Evolutionary conservation across 1,140 invertebrate genomes (phyloP).

Genomic region (Stenopsyche tienmushanensis): DNA sequence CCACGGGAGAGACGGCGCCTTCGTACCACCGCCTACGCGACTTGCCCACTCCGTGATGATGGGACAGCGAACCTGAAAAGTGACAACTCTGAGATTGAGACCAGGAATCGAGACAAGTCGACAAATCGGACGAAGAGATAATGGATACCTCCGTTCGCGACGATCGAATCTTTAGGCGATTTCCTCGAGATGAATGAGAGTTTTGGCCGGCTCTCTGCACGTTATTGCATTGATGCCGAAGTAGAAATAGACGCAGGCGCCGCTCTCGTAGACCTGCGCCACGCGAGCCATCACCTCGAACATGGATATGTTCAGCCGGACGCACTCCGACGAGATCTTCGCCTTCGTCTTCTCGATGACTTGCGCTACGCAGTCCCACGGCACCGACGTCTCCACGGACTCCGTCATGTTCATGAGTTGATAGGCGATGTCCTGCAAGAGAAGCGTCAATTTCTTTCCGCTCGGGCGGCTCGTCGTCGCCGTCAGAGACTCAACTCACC

Average conservation of each 20-base stretch:
- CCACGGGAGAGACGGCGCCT: slow-evolving; percentile 72
- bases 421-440: too few relatives aligned
- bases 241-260: slow-evolving; percentile 76
- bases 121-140: background rate
- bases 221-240: slow-evolving; percentile 69
- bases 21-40: slow-evolving; percentile 83
- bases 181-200: background rate
- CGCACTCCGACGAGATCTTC: slow-evolving; percentile 56
- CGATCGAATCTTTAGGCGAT: background rate
- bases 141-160: background rate
- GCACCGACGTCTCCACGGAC: slow-evolving; percentile 77
- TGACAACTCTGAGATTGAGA: too few relatives aligned
- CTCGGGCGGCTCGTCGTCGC: too few relatives aligned
- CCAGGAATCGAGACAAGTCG: background rate
- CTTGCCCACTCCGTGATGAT: slow-evolving; percentile 97
- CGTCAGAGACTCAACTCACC: slow-evolving; percentile 52
- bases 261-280: slow-evolving; percentile 77
- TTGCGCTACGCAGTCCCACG: slow-evolving; percentile 68
- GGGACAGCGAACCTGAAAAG: slow-evolving; percentile 94
- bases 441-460: too few relatives aligned
- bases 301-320: background rate
- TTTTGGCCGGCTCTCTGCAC: slow-evolving; percentile 43
- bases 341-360: slow-evolving; percentile 66
- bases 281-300: slow-evolving; percentile 56
- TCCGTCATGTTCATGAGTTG: too few relatives aligned